Conservation (phyloP, 2,113 vertebrate genomes). For the Daphoenositta chrysoptera region DNA sequence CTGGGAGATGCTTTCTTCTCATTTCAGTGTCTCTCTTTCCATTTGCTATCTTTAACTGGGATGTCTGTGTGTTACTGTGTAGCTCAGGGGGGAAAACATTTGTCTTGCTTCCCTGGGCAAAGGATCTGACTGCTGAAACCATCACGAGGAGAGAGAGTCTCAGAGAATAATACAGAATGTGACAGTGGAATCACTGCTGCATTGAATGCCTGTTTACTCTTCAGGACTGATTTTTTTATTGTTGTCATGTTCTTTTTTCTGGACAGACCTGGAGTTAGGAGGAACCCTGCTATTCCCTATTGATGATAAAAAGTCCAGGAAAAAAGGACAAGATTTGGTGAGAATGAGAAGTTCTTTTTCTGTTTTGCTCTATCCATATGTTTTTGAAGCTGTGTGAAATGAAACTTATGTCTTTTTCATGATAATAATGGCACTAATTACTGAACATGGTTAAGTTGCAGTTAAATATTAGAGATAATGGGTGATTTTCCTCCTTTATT, state of each 20-base stretch:
- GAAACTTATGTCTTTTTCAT: not conserved
- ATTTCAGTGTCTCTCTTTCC: not conserved
- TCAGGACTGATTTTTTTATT: not conserved
- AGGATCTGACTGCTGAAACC: not conserved
- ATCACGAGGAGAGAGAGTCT: not conserved
- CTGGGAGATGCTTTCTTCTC: not conserved
- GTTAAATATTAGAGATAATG: not conserved
- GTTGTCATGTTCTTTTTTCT: slow-evolving; percentile 3
- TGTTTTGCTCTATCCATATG: not conserved
- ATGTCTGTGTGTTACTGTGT: not conserved
- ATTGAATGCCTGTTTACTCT: not conserved
- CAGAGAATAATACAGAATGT: not conserved
- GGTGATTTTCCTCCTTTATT: not conserved
- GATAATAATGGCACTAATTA: not conserved
- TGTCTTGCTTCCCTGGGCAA: not conserved
- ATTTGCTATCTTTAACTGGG: not conserved
- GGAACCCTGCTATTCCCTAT: slow-evolving; percentile 86
- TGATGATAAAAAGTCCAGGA: slow-evolving; percentile 86
- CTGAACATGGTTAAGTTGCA: not conserved
- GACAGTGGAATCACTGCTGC: not conserved
- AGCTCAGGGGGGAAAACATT: accelerated
- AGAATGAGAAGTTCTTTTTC: slow-evolving; percentile 22
- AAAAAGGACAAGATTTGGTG: slow-evolving; percentile 83
- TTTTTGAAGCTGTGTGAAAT: not conserved
- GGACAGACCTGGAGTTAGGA: slow-evolving; percentile 85